Base-by-base conservation (phyloP, 2,888 invertebrate genomes). In the Cyrtodaria siliqua region DNA sequence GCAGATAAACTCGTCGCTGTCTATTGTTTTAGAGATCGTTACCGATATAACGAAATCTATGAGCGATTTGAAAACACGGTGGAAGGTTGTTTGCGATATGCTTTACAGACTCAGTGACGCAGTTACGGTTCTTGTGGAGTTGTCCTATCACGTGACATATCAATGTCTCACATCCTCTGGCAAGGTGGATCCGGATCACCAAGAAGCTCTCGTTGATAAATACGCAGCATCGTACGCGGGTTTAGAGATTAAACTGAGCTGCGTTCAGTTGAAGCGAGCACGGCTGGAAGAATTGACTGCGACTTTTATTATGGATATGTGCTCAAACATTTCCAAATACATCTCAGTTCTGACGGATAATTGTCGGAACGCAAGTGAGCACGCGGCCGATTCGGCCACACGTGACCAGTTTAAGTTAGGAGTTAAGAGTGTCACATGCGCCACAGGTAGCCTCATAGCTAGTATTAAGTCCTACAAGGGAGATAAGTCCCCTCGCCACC, bases 341-440 rank as follows among this genome's bases (percentile, higher is more conserved):
- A 83, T 91, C 56, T 84, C 89, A 8, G 67, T 85, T 44, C 80
- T 91, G 68, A 90, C 91, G 16, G 90, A 91, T 27, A 86, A 88
- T 40, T 91, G 91, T 76, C 82, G 86, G 14, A 64, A 76, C 20
- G 91, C 90, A 1, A 87, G 88, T 27, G 90, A 90, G 67, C 78
- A 79, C 14, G 84, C 87, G 0, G 23, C 69, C 0, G 89, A 89
- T 57, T 49, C 82, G 12, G 73, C 84, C 18, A 85, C 89, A 16
- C 77, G 87, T 63, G 90, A 91, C 53, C 91, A 91, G 83, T 91
- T 91, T 69, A 91, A 90, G 74, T 82, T 90, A 14, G 90, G 91
- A 60, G 80, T 91, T 23, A 91, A 91, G 68, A 89, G 89, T 68
- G 87, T 91, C 12, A 91, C 91, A 0, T 87, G 91, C 33, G 89